A percentile compares a stretch with the other conserved stretches of the same genome.
Evolutionary conservation across 2,888 invertebrate genomes (phyloP).

Genomic region (Agrilus mali): DNA sequence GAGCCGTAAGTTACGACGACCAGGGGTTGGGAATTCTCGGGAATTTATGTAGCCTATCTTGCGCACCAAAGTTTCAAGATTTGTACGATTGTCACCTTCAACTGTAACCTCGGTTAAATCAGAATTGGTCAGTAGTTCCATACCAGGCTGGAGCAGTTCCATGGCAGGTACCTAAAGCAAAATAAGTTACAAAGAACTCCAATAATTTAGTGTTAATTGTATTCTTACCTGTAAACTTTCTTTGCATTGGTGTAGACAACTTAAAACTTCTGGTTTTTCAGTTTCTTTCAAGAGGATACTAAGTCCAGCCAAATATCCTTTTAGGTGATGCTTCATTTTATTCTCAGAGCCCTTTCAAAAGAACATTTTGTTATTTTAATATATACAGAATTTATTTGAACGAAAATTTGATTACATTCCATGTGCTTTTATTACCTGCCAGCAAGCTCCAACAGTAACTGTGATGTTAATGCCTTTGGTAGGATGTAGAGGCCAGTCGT

Average conservation of each 20-base stretch:
- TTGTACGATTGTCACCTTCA: constrained; percentile 81
- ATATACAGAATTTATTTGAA: no score
- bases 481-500: constrained; percentile 97
- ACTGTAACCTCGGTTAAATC: constrained; percentile 82
- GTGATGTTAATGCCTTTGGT: constrained; percentile 90
- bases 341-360: constrained; percentile 59
- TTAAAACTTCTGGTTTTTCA: constrained; percentile 60
- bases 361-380: constrained; percentile 22
- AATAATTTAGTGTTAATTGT: not conserved
- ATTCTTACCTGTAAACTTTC: constrained; percentile 58
- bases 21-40: constrained; percentile 88
- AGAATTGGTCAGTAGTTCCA: constrained; percentile 59
- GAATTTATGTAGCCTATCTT: constrained; percentile 88
- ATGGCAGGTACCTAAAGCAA: constrained; percentile 51
- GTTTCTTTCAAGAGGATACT: constrained; percentile 64
- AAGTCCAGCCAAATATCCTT: constrained; percentile 79
- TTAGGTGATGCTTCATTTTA: constrained; percentile 81
- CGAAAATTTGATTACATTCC: not conserved
- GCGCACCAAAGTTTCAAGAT: constrained; percentile 74
- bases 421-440: constrained; percentile 54
- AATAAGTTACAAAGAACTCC: not conserved
- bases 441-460: constrained; percentile 91
- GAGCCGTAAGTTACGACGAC: constrained; percentile 73
- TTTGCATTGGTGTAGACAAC: constrained; percentile 70
- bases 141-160: constrained; percentile 63